phyloP scores from a whole-genome alignment of 2,113 vertebrate species.

The Tragelaphus buxtoni region DNA sequence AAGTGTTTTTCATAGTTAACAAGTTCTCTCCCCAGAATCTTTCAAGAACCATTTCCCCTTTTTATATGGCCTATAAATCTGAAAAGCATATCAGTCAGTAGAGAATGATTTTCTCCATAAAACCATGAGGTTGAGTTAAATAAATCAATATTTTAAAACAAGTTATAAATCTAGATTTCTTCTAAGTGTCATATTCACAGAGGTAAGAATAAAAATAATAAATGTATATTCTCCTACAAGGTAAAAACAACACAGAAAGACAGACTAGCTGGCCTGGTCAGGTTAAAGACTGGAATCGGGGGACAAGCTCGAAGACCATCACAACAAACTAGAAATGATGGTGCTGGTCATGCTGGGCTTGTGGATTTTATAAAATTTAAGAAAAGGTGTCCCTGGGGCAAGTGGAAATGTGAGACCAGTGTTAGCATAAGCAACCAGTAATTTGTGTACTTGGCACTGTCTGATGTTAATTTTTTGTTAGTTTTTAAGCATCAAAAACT shows the following conservation, averaged over 20 bases:
- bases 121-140: neutral
- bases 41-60: neutral
- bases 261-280: neutral
- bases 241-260: neutral
- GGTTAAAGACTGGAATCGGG: neutral
- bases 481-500: neutral
- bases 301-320: neutral
- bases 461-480: neutral
- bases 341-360: neutral
- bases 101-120: neutral
- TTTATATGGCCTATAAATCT: neutral
- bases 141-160: neutral
- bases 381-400: neutral
- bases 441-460: neutral
- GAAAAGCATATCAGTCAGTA: slow-evolving; percentile 5
- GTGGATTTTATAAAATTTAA: neutral
- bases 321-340: neutral
- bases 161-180: slow-evolving; percentile 1
- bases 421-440: neutral
- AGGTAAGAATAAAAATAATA: neutral
- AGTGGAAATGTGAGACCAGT: neutral
- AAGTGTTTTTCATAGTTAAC: neutral
- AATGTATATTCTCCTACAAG: neutral
- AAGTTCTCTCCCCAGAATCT: neutral
- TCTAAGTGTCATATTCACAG: neutral